Conservation (phyloP, 2,888 invertebrate genomes). For the Lycophotia porphyrea region DNA sequence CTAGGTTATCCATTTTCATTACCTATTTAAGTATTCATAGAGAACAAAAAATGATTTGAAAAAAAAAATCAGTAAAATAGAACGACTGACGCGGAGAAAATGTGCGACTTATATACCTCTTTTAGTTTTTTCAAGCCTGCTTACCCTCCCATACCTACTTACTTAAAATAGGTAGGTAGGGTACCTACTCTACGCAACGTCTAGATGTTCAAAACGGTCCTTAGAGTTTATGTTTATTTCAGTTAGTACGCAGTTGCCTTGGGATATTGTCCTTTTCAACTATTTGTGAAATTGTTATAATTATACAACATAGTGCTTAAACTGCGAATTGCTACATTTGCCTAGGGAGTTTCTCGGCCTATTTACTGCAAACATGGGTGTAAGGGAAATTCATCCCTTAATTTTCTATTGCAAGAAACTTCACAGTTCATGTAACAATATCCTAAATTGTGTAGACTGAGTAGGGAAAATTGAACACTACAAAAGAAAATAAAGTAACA, state of each 20-base stretch:
- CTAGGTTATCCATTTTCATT: neutral
- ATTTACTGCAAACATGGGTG: conserved; percentile 55
- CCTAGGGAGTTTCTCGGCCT: conserved; percentile 52
- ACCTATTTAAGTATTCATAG: too few relatives aligned
- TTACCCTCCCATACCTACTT: neutral
- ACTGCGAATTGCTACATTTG: conserved; percentile 63
- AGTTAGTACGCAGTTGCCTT: conserved; percentile 55
- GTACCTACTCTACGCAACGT: neutral
- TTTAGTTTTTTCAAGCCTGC: neutral
- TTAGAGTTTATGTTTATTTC: conserved; percentile 62
- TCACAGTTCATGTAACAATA: conserved; percentile 45
- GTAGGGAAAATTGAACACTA: conserved; percentile 4
- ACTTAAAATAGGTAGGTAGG: neutral
- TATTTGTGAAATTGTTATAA: conserved; percentile 69
- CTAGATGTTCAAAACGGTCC: conserved; percentile 54
- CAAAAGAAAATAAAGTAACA: conserved; percentile 21
- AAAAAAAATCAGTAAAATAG: neutral
- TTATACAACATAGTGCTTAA: conserved; percentile 60
- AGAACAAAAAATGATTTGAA: neutral
- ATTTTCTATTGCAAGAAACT: conserved; percentile 63
- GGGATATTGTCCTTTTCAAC: conserved; percentile 63
- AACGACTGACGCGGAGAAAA: neutral
- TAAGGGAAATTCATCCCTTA: conserved; percentile 60
- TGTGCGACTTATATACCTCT: neutral
- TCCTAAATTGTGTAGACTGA: conserved; percentile 20